Conservation (phyloP, 2,113 vertebrate species). For the Syngnathus typhle region DNA sequence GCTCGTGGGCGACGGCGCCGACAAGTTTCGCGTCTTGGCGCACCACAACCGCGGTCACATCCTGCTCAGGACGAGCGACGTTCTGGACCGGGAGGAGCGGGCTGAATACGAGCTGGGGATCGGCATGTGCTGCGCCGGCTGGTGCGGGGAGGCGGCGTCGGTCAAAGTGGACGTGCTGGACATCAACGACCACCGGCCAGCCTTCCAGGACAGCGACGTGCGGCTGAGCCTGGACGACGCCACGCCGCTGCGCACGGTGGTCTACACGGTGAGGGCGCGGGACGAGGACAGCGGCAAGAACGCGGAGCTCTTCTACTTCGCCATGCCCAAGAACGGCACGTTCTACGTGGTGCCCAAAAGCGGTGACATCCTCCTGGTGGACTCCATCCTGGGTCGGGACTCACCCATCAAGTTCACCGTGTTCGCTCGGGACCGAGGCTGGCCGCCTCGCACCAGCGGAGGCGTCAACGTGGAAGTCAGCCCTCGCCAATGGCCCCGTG, state of each 20-base stretch:
- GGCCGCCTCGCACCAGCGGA: slow-evolving; percentile 74
- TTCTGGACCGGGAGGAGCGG: slow-evolving; percentile 78
- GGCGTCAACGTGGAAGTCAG: slow-evolving; percentile 70
- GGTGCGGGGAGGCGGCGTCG: slow-evolving; percentile 65
- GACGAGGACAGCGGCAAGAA: slow-evolving; percentile 80
- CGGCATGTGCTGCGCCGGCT: slow-evolving; percentile 67
- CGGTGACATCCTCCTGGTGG: slow-evolving; percentile 78
- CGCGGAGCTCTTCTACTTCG: slow-evolving; percentile 79
- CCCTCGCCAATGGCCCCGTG: slow-evolving; percentile 65
- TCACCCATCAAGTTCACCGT: slow-evolving; percentile 73
- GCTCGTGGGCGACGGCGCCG: slow-evolving; percentile 74
- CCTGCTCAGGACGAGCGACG: slow-evolving; percentile 70
- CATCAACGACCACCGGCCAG: slow-evolving; percentile 81
- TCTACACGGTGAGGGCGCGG: slow-evolving; percentile 73
- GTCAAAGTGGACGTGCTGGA: slow-evolving; percentile 80
- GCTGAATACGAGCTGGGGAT: slow-evolving; percentile 71
- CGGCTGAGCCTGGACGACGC: slow-evolving; percentile 77
- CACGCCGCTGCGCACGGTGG: slow-evolving; percentile 71
- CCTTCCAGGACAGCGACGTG: slow-evolving; percentile 60
- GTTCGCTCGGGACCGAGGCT: slow-evolving; percentile 79
- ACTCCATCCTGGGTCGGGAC: slow-evolving; percentile 78
- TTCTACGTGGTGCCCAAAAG: slow-evolving; percentile 85
- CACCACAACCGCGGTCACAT: slow-evolving; percentile 77
- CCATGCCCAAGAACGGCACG: slow-evolving; percentile 72
- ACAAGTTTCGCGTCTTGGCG: slow-evolving; percentile 74